Evolutionary conservation across 2,888 invertebrate genomes (phyloP), one percentile per base, ranked within the genome.

Genomic region (Orthosia incerta): DNA sequence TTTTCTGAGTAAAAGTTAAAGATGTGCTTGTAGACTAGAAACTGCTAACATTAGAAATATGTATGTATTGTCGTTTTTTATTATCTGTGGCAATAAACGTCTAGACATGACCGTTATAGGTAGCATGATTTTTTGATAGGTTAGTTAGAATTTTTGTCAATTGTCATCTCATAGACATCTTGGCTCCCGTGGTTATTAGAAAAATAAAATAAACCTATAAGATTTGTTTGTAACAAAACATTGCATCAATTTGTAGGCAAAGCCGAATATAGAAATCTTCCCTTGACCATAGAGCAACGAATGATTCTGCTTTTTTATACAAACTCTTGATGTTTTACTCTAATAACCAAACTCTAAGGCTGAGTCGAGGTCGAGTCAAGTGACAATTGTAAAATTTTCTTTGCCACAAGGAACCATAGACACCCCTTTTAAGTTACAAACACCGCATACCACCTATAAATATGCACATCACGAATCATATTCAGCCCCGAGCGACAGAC

Each of bases 401-500:
- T 16, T 15, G 3, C 5, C 5, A 31, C 23, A 55, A 70, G 7
- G 4, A 48, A 76, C 12, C 23, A 23, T 23, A 62, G 11, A 16
- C 0, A 20, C 46, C 12, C 26, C 1, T 5, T 20, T 50, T 23
- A 20, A 31, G 39, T 39, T 39, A 39, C 31, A 31, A 51, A 26
- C 46, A 26, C 45, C 15, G 50, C 50, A 13, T 20, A 31, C 23
- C 16, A 69, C 48, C 61, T 64, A 61, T 53, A 61, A 62, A 77
- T 78, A 82, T 66, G 79, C 77, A 57, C 59, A 55, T 59, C 65
- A 62, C 68, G 64, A 62, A 69, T 74, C 62, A 66, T 51, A 80
- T 74, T 51, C 65, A 84, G 69, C 84, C 76, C 16, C 50, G 62
- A 61, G 81, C 84, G 70, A 71, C 81, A 66, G 81, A 75, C 76